Base-by-base conservation (phyloP, 2,113 vertebrate genomes). In the Labeo rohita region DNA sequence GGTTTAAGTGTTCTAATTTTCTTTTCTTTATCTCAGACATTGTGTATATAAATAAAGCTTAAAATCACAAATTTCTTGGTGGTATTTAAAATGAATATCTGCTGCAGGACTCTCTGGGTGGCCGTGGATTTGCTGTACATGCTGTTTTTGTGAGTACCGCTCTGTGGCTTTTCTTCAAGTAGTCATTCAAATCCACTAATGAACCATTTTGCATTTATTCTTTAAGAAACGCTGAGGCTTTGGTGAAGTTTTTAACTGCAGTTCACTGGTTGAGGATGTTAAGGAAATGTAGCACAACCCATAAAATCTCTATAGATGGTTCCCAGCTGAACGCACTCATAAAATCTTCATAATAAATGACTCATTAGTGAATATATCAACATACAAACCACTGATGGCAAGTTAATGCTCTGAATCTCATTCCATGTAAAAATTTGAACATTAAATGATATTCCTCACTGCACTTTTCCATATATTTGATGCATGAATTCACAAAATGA, bases 131-230 rank as follows among this genome's bases (percentile, higher is more conserved):
- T 77, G 87, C 78, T 39, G 50, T 18, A 8, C 23, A 23, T 1
- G n/a, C 12, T 52, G 47, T 34, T 70, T 80, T 87, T 80, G 65
- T 75, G 83, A 84, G 34, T 34, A 43, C 39, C 45, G 66, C 76
- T 87, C 73, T 47, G 70, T 52, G 86, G 83, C 50, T 75, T 74
- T 21, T 68, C 28, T 36, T 56, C 65, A 74, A 47, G 66, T 45
- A 47, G 76, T 84, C 56, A 47, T 80, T 47, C 70, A 80, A 63
- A 83, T 34, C 79, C 72, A 78, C 61, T 78, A 70, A 70, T 39
- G 66, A 39, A 70, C 66, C 34, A 39, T 70, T 70, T 39, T 7
- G 15, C 4, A 70, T 39, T 70, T 70, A 70, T 39, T 15, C 34
- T 68, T 28, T 6, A 63, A 28, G 61, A 23, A 68, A 68, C 36